Conservation (phyloP, 2,113 vertebrate species). For the Pseudolaguvia tuberculata region DNA sequence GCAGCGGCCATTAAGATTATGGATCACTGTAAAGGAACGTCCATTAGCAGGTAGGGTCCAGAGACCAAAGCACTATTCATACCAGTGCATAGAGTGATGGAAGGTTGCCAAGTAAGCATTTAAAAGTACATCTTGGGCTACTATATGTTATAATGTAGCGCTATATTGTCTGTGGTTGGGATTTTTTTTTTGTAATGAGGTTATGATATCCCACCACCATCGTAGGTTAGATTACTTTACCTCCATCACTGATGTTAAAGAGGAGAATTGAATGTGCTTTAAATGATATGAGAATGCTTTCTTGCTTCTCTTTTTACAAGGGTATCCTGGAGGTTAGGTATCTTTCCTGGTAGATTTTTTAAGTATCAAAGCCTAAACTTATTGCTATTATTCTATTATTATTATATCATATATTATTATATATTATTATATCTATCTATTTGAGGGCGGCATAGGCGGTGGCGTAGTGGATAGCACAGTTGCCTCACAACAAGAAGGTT, state of each 20-base stretch:
- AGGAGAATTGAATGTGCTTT: background rate
- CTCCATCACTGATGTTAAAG: background rate
- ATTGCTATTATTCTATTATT: too few relatives aligned
- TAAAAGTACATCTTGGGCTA: background rate
- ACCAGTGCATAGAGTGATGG: slow-evolving; percentile 6
- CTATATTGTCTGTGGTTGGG: background rate
- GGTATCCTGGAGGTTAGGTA: background rate
- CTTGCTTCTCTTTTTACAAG: background rate
- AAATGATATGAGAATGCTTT: background rate
- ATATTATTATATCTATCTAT: too few relatives aligned
- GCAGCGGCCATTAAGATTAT: slow-evolving; percentile 24
- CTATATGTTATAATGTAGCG: slow-evolving; percentile 17
- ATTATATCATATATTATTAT: too few relatives aligned
- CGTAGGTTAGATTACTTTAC: background rate
- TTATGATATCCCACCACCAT: background rate
- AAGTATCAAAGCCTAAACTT: too few relatives aligned
- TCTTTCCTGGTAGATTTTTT: too few relatives aligned
- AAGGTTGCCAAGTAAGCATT: slow-evolving; percentile 28
- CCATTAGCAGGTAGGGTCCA: slow-evolving; percentile 28
- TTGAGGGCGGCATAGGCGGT: too few relatives aligned
- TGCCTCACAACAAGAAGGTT: too few relatives aligned
- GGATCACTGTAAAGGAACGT: slow-evolving; percentile 21
- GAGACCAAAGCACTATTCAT: slow-evolving; percentile 8
- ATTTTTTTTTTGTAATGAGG: background rate
- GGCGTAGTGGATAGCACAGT: too few relatives aligned